These are phyloP conservation scores for Heterocephalus glaber DNA, from an alignment of 2,113 vertebrate genomes.

Conservation along the genomic window DNA sequence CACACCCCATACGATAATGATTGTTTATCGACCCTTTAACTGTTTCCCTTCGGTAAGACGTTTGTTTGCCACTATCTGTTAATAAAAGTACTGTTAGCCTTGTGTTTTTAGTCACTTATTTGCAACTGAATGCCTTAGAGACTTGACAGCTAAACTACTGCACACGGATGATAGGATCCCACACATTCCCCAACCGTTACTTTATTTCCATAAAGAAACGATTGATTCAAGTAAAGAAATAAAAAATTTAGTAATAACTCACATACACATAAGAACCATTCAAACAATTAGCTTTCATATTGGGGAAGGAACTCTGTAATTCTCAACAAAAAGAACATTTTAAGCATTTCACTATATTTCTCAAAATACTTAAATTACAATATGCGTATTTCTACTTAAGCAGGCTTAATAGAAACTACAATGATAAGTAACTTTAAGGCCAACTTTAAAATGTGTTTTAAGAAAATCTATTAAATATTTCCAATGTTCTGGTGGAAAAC, in stretches of 20 bases:
- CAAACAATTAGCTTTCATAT: background rate
- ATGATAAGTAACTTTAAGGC: background rate
- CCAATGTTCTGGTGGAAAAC: background rate
- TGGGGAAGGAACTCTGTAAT: background rate
- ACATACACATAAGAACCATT: background rate
- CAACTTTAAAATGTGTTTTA: constrained; percentile 18
- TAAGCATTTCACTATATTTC: background rate
- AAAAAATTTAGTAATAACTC: background rate
- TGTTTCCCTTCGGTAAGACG: constrained; percentile 55
- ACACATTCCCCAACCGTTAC: background rate
- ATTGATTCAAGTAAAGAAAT: constrained; percentile 22
- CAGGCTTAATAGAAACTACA: constrained; percentile 43
- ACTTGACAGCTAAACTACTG: constrained; percentile 61
- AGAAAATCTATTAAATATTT: background rate
- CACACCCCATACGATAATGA: constrained; percentile 52
- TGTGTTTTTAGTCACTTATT: constrained; percentile 58
- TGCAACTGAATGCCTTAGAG: constrained; percentile 57
- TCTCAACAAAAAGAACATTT: background rate
- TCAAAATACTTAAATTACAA: constrained; percentile 6
- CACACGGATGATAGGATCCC: constrained; percentile 57
- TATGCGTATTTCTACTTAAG: background rate
- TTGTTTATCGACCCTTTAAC: constrained; percentile 77
- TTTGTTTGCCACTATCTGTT: constrained; percentile 72
- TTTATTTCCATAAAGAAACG: background rate
- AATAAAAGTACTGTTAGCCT: constrained; percentile 59